Evolutionary conservation across 2,113 vertebrate species (phyloP).

Genomic region (Rhodinocichla rosea): DNA sequence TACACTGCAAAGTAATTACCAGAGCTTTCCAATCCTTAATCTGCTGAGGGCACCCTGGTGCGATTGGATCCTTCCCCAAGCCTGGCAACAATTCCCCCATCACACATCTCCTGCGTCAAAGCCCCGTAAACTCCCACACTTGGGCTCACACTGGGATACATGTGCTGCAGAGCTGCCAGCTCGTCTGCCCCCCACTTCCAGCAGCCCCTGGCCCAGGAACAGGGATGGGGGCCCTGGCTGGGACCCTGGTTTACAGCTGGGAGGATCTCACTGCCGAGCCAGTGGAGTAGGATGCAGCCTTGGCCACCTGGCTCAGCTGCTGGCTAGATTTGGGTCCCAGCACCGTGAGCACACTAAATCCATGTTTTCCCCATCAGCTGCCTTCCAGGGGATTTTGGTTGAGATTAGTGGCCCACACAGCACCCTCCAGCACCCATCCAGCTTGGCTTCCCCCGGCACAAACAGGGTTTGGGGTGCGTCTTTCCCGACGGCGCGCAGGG

Average conservation of each 20-base stretch:
- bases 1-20: slow-evolving; percentile 62
- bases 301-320: not conserved
- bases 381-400: not conserved
- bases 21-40: slow-evolving; percentile 58
- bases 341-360: not conserved
- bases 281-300: not conserved
- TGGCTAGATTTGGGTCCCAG: not conserved
- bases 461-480: not conserved
- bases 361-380: not conserved
- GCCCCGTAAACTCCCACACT: slow-evolving; percentile 22
- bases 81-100: slow-evolving; percentile 42
- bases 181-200: not conserved
- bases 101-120: slow-evolving; percentile 56
- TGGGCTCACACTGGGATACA: not conserved
- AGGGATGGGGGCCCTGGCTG: not conserved
- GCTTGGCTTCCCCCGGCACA: not conserved
- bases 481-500: rapidly evolving
- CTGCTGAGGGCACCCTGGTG: not conserved
- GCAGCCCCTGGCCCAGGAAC: not conserved
- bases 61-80: slow-evolving; percentile 38
- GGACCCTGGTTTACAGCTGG: not conserved
- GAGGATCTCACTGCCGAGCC: rapidly evolving
- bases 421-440: not conserved
- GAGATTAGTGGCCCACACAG: not conserved
- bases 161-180: not conserved